phyloP scores from a whole-genome alignment of 1,140 invertebrate species.

The Subanguina moxae region DNA sequence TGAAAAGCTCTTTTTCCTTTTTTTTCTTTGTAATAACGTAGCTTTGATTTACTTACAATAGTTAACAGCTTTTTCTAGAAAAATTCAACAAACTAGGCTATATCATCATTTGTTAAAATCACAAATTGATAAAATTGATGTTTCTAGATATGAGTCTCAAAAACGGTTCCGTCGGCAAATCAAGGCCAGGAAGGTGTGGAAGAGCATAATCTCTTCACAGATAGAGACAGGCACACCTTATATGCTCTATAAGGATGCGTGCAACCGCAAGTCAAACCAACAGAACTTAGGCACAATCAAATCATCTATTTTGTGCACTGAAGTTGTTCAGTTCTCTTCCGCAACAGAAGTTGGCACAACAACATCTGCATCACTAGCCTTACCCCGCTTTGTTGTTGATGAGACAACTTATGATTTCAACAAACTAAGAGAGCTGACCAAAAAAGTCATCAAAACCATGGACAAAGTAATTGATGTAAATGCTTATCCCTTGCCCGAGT shows the following conservation, averaged over 20 bases:
- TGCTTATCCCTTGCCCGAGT: constrained; percentile 81
- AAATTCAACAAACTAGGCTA: too few relatives aligned
- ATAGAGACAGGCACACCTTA: constrained; percentile 98
- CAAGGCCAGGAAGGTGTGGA: constrained; percentile 83
- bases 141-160: constrained; percentile 83
- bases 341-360: constrained; percentile 90
- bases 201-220: constrained; percentile 87
- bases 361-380: constrained; percentile 93
- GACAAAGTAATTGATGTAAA: constrained; percentile 98
- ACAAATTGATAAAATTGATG: too few relatives aligned
- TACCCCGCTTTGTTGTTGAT: constrained; percentile 75
- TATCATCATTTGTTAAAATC: too few relatives aligned
- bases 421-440: constrained; percentile 7
- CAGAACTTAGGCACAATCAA: constrained; percentile 95
- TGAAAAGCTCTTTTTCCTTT: too few relatives aligned
- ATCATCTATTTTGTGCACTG: constrained; percentile 94
- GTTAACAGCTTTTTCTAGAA: constrained; percentile 5
- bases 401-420: constrained; percentile 75
- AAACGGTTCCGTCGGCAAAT: constrained; percentile 73
- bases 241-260: constrained; percentile 79
- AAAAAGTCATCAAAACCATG: constrained; percentile 80
- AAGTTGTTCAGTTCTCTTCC: constrained; percentile 85
- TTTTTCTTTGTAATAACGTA: too few relatives aligned
- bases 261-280: constrained; percentile 95
- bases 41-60: constrained; percentile 43